Conservation (phyloP, 2,113 vertebrate species). For the Orientallactaga bullata region DNA sequence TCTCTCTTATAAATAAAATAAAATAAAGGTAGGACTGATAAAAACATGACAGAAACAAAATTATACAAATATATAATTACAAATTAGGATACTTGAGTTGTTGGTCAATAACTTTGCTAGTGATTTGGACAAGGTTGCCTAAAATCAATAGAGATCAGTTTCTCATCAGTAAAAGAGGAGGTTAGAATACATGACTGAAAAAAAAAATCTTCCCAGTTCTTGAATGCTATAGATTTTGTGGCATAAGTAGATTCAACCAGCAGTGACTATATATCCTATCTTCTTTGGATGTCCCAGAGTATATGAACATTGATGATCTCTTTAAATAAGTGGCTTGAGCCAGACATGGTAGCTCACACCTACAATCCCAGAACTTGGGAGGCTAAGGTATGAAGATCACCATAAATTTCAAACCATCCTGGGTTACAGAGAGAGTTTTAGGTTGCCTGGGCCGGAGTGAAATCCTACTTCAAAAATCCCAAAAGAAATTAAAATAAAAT, state of each 20-base stretch:
- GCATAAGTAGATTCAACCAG: not conserved
- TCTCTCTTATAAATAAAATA: too few relatives aligned
- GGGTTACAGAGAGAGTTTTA: too few relatives aligned
- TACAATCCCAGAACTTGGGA: too few relatives aligned
- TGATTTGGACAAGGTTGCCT: not conserved
- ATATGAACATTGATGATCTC: not conserved
- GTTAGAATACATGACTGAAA: not conserved
- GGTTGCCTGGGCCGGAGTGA: too few relatives aligned
- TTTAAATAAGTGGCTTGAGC: not conserved
- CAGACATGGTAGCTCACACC: too few relatives aligned
- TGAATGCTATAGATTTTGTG: slow-evolving; percentile 3
- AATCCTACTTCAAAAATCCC: too few relatives aligned
- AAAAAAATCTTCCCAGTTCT: not conserved
- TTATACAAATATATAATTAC: not conserved
- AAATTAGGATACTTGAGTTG: not conserved
- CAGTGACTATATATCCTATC: not conserved
- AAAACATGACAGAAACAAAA: not conserved
- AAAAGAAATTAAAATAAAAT: too few relatives aligned
- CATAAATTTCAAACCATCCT: too few relatives aligned
- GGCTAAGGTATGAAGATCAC: too few relatives aligned
- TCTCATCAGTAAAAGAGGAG: not conserved
- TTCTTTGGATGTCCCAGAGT: not conserved
- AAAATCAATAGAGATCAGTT: not conserved
- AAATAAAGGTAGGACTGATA: not conserved
- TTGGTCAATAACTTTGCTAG: not conserved